Evolutionary conservation across 2,797 vertebrate species (phyloP).

Genomic region (Chanos chanos): DNA sequence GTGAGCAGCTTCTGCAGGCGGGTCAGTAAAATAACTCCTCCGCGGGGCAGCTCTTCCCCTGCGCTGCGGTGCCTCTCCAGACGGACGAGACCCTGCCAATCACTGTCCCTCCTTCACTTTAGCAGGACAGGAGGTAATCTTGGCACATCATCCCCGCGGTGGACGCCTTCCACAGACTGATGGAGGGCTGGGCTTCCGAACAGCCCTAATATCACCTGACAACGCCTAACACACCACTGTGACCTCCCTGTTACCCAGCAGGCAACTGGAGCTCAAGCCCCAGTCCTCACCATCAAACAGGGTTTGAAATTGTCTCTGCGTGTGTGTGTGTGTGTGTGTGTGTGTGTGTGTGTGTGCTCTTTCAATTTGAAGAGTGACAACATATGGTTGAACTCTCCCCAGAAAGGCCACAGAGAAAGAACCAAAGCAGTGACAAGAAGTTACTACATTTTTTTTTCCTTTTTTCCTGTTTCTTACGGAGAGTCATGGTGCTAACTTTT

Average conservation of each 20-base stretch:
- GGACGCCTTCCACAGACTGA: slow-evolving; percentile 70
- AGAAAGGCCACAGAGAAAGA: too few relatives aligned
- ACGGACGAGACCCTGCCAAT: background rate
- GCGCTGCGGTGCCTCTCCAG: slow-evolving; percentile 8
- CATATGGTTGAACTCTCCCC: too few relatives aligned
- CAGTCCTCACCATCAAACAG: too few relatives aligned
- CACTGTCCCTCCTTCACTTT: background rate
- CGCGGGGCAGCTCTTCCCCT: background rate
- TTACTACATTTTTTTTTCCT: too few relatives aligned
- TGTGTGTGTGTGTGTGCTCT: background rate
- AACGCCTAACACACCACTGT: slow-evolving; percentile 66
- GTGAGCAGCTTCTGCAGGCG: background rate
- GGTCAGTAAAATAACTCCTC: slow-evolving; percentile 7
- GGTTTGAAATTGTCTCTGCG: slow-evolving; percentile 27
- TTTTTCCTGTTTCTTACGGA: too few relatives aligned
- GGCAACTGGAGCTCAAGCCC: too few relatives aligned
- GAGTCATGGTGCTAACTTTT: too few relatives aligned
- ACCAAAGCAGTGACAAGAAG: background rate
- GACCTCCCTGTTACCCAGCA: too few relatives aligned
- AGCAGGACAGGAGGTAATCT: slow-evolving; percentile 62
- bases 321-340: slow-evolving; percentile 20
- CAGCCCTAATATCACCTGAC: slow-evolving; percentile 74
- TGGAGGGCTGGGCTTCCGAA: slow-evolving; percentile 70
- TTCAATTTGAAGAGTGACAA: too few relatives aligned
- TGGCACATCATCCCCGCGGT: slow-evolving; percentile 67